A percentile compares a stretch with the other conserved stretches of the same genome.
Conservation (phyloP, 2,888 invertebrate species). For the Orthosia incerta region DNA sequence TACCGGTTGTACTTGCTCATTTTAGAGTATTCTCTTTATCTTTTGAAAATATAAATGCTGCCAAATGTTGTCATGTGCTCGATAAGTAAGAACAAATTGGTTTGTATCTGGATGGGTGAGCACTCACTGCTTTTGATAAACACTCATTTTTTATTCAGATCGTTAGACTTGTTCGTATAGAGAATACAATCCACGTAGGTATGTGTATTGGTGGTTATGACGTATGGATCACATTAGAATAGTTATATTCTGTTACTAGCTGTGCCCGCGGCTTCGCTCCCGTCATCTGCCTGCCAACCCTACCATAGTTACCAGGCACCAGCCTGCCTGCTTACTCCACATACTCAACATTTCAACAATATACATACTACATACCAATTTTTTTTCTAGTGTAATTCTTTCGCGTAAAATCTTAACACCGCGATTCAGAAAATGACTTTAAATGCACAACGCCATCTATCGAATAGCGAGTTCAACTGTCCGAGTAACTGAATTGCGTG, state of each 20-base stretch:
- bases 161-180: constrained; percentile 35
- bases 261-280: too few relatives aligned
- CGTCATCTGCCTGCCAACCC: too few relatives aligned
- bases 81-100: constrained; percentile 59
- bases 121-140: constrained; percentile 58
- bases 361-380: too few relatives aligned
- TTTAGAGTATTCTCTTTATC: constrained; percentile 20
- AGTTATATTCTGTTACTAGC: neutral
- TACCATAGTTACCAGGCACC: too few relatives aligned
- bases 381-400: too few relatives aligned
- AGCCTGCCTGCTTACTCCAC: too few relatives aligned
- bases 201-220: neutral
- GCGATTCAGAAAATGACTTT: too few relatives aligned
- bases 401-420: too few relatives aligned
- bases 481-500: too few relatives aligned
- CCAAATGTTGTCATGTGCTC: constrained; percentile 51
- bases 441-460: too few relatives aligned
- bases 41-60: constrained; percentile 29
- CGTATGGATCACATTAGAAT: neutral
- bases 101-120: constrained; percentile 59
- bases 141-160: constrained; percentile 59
- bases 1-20: neutral
- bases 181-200: constrained; percentile 16
- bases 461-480: too few relatives aligned
- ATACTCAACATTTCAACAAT: too few relatives aligned